Conservation (phyloP, 2,113 vertebrate species). For the Perognathus longimembris region DNA sequence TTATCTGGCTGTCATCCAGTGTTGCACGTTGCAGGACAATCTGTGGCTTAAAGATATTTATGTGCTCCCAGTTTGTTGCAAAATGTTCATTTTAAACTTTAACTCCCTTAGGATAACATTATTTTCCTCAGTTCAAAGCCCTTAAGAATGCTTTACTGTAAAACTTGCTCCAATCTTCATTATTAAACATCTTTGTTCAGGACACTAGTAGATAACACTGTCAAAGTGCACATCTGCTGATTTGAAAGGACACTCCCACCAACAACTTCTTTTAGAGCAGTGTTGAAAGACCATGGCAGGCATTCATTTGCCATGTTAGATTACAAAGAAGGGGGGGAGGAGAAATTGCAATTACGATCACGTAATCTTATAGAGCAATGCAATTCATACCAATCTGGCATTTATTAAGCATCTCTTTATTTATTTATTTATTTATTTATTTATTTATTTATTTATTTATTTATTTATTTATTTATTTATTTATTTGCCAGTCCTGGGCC, state of each 20-base stretch:
- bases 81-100: conserved; percentile 16
- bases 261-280: conserved; percentile 31
- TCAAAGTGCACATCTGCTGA: not conserved
- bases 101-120: not conserved
- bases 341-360: not conserved
- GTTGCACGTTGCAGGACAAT: not conserved
- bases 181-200: not conserved
- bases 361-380: not conserved
- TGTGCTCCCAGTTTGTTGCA: not conserved
- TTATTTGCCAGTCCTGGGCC: no score
- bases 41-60: not conserved
- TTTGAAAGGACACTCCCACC: conserved; percentile 33
- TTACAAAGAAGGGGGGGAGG: not conserved
- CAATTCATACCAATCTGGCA: not conserved
- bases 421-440: no score
- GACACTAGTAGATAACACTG: not conserved
- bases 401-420: not conserved
- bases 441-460: no score
- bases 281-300: conserved; percentile 1
- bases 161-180: not conserved
- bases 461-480: no score
- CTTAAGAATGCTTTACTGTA: not conserved
- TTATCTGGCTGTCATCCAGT: not conserved
- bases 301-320: not conserved
- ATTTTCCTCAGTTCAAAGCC: not conserved